phyloP scores from a whole-genome alignment of 2,888 invertebrate species.

The Calephelis perditalis region DNA sequence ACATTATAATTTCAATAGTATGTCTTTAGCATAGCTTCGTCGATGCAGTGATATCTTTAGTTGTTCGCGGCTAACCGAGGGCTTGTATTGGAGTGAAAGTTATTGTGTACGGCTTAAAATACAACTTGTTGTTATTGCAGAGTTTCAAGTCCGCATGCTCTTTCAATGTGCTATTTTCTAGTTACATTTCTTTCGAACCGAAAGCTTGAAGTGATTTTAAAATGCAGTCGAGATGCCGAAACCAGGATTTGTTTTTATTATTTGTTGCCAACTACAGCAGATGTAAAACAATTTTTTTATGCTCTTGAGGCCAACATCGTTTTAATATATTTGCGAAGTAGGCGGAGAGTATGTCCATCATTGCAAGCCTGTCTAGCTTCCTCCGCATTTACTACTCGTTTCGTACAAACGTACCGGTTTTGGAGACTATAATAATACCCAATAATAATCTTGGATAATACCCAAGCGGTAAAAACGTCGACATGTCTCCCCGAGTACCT shows the following conservation, averaged over 20 bases:
- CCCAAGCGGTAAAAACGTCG: no score
- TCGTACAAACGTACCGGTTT: no score
- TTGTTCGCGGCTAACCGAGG: slow-evolving; percentile 28
- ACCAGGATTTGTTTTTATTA: not conserved
- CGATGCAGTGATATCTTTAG: slow-evolving; percentile 2
- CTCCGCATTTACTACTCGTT: no score
- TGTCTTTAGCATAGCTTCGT: slow-evolving; percentile 9
- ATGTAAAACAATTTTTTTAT: no score
- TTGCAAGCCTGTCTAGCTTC: no score
- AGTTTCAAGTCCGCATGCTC: slow-evolving; percentile 13
- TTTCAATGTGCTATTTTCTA: slow-evolving; percentile 8
- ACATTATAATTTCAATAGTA: not conserved
- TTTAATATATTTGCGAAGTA: no score
- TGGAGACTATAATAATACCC: no score
- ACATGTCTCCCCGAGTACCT: no score
- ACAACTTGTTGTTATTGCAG: slow-evolving; percentile 22
- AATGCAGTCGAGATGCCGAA: not conserved
- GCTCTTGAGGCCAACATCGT: no score
- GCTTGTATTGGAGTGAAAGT: slow-evolving; percentile 31
- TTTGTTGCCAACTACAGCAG: no score
- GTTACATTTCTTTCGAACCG: not conserved
- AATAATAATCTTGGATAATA: no score
- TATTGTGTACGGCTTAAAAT: slow-evolving; percentile 29
- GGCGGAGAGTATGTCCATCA: no score
- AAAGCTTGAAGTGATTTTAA: not conserved